phyloP scores from a whole-genome alignment of 2,888 invertebrate genomes.

The Drosophila paramelanica region DNA sequence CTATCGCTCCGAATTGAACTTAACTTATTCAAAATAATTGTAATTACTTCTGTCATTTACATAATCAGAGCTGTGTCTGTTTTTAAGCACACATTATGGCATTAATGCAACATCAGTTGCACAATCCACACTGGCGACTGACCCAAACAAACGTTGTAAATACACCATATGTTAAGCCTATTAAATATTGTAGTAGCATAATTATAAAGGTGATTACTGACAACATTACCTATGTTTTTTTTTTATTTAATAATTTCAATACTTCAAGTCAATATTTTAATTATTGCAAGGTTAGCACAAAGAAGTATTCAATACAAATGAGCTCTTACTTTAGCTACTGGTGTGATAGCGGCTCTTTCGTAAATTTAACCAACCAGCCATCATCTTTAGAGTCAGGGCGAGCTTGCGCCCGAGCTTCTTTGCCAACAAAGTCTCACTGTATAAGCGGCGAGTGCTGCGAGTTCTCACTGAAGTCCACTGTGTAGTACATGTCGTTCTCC shows the following conservation, averaged over 20 bases:
- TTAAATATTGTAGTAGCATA: slow-evolving; percentile 47
- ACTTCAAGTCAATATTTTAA: slow-evolving; percentile 65
- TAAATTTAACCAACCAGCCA: slow-evolving; percentile 82
- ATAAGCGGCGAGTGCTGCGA: slow-evolving; percentile 91
- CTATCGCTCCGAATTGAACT: slow-evolving; percentile 10
- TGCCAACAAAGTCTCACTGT: slow-evolving; percentile 86
- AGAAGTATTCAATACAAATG: slow-evolving; percentile 17
- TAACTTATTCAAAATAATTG: slow-evolving; percentile 3
- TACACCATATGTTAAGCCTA: slow-evolving; percentile 58
- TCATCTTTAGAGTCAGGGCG: slow-evolving; percentile 35
- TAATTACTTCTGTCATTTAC: slow-evolving; percentile 3
- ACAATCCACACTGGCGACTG: slow-evolving; percentile 10
- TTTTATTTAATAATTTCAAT: slow-evolving; percentile 66
- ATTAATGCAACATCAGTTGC: slow-evolving; percentile 21
- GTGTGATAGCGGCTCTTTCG: slow-evolving; percentile 50
- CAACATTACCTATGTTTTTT: slow-evolving; percentile 8
- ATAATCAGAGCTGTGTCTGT: too few species aligned
- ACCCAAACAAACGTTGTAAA: slow-evolving; percentile 48
- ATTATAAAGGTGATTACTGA: slow-evolving; percentile 50
- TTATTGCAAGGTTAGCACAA: slow-evolving; percentile 68
- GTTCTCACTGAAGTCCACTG: slow-evolving; percentile 90
- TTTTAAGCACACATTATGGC: too few species aligned
- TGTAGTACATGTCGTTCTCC: slow-evolving; percentile 91
- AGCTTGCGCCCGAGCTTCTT: slow-evolving; percentile 16
- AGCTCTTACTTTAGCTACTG: slow-evolving; percentile 7